These are phyloP conservation scores for Acrobasis repandana DNA, from an alignment of 2,888 invertebrate species.

Conservation along the genomic window DNA sequence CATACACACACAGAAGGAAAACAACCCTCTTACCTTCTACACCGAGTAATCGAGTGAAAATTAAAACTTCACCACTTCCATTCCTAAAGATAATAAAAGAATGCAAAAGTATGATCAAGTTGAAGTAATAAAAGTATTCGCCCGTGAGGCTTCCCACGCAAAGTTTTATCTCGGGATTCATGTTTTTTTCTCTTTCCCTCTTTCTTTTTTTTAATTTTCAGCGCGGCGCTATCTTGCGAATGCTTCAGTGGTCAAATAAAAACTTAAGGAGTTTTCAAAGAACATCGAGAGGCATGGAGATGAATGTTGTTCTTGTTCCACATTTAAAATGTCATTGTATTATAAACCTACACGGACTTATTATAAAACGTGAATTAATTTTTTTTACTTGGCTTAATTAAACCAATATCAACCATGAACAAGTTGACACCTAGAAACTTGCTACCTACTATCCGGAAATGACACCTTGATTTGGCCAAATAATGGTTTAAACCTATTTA, in stretches of 20 bases:
- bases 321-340: too few relatives aligned
- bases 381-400: too few relatives aligned
- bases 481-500: too few relatives aligned
- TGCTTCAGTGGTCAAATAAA: constrained; percentile 84
- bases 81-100: constrained; percentile 34
- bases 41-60: background rate
- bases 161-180: constrained; percentile 52
- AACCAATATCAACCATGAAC: too few relatives aligned
- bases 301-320: too few relatives aligned
- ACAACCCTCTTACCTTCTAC: too few relatives aligned
- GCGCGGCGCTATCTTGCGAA: constrained; percentile 79
- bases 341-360: too few relatives aligned
- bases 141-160: constrained; percentile 39
- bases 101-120: constrained; percentile 34
- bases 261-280: constrained; percentile 78
- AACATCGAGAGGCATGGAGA: constrained; percentile 44
- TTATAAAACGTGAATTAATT: too few relatives aligned
- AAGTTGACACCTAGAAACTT: too few relatives aligned
- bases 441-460: too few relatives aligned
- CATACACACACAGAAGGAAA: too few relatives aligned
- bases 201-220: constrained; percentile 74
- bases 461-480: too few relatives aligned
- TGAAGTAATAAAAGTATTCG: constrained; percentile 48
- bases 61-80: background rate
- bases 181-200: constrained; percentile 50